Percentiles rank a stretch among this genome's conserved stretches.
Evolutionary conservation across 2,888 invertebrate species (phyloP).

Genomic region (Graphium colonna): DNA sequence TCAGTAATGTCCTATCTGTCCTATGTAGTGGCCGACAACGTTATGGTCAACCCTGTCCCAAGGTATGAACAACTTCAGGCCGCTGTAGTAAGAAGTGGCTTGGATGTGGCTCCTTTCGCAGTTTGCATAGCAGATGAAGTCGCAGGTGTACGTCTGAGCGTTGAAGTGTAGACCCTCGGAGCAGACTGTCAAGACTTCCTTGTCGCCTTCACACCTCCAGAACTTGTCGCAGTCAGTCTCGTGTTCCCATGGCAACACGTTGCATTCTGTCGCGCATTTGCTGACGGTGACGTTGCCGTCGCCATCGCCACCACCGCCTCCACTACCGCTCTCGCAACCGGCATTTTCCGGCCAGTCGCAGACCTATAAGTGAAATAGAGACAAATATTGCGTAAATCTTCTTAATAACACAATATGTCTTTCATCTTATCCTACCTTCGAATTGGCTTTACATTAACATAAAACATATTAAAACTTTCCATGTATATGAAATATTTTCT

Average conservation of each 20-base stretch:
- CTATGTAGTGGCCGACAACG: constrained; percentile 18
- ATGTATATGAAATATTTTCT: too few relatives aligned
- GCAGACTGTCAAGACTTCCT: constrained; percentile 42
- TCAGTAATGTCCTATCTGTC: neutral
- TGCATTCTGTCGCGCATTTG: constrained; percentile 42
- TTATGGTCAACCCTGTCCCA: constrained; percentile 43
- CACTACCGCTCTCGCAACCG: constrained; percentile 12
- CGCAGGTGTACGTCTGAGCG: constrained; percentile 47
- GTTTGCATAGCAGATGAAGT: constrained; percentile 53
- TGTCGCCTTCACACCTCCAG: constrained; percentile 36
- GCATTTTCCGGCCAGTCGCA: constrained; percentile 35
- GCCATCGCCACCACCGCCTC: constrained; percentile 10
- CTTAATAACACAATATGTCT: too few relatives aligned
- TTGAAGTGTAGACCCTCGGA: constrained; percentile 66
- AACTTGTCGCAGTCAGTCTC: constrained; percentile 54
- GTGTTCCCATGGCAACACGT: constrained; percentile 39
- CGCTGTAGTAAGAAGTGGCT: constrained; percentile 36
- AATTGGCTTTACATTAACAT: too few relatives aligned
- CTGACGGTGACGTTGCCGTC: constrained; percentile 28
- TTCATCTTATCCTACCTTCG: too few relatives aligned
- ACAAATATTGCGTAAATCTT: too few relatives aligned
- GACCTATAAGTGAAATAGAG: too few relatives aligned
- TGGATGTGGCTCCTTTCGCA: constrained; percentile 43
- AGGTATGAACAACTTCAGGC: constrained; percentile 50
- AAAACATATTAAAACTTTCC: too few relatives aligned